A percentile compares a stretch with the other conserved stretches of the same genome.
phyloP scores from a whole-genome alignment of 2,888 invertebrate species.

The Apodemia mormo region DNA sequence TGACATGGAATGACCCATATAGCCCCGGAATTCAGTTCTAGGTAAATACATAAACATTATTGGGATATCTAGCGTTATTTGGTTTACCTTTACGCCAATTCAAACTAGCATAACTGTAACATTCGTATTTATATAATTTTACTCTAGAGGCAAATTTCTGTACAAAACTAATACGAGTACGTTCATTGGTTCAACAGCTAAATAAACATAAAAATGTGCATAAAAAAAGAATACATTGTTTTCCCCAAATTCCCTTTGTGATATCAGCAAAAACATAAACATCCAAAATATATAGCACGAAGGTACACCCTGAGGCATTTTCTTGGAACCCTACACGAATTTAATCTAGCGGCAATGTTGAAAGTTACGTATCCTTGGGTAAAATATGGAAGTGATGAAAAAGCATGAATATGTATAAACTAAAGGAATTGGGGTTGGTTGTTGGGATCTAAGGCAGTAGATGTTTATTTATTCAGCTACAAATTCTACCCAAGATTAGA shows the following conservation, averaged over 20 bases:
- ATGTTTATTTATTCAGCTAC: not conserved
- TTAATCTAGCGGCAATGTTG: slow-evolving; percentile 5
- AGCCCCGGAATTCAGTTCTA: not conserved
- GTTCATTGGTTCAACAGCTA: not conserved
- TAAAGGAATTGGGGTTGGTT: too few species aligned
- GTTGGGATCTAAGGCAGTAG: too few species aligned
- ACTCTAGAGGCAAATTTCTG: too few species aligned
- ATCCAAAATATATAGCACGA: not conserved
- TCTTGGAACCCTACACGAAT: slow-evolving; percentile 1
- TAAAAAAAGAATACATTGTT: not conserved
- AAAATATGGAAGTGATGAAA: not conserved
- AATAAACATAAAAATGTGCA: not conserved
- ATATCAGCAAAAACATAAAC: not conserved
- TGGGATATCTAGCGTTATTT: not conserved
- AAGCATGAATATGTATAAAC: not conserved
- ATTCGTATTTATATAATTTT: not conserved
- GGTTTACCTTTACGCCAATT: not conserved
- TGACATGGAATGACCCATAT: too few species aligned
- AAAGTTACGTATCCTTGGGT: not conserved
- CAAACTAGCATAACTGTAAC: not conserved
- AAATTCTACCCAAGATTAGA: not conserved
- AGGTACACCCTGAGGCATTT: slow-evolving; percentile 5
- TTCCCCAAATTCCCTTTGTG: not conserved
- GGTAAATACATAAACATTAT: not conserved
- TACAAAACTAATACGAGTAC: not conserved